Base-by-base conservation (phyloP, 2,113 vertebrate species). In the Stigmatopora argus region DNA sequence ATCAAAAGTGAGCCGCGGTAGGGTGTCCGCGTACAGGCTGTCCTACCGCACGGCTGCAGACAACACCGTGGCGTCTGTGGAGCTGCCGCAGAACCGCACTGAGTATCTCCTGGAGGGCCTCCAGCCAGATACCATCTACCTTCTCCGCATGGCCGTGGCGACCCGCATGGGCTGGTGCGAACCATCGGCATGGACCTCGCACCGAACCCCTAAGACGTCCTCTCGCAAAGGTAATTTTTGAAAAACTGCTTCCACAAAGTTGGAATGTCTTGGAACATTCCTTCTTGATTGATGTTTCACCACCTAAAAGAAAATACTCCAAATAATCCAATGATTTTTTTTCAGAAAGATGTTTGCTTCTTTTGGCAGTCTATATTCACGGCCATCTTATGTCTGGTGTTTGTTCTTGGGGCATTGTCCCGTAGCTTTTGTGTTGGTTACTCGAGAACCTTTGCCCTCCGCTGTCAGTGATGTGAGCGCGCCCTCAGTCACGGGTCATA, bases 131-230 rank as follows among this genome's bases (percentile, higher is more conserved):
- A 98, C 92, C 4, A 87, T 95, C 77, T 99, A 99, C 78, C 74
- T 99, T 74, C 92, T 98, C 11, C 92, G 96, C 0, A 93, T 99
- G 55, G 92, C 95, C 0, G 95, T 93, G 12, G 93, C 95, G 5
- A 99, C 97, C 0, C 92, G 92, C 1, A 83, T 93, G 31, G 97
- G 97, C 45, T 96, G 94, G 92, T 96, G 97, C 70, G 95, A 98
- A 71, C 92, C 94, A 0, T 95, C 95, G 0, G 79, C 94, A 3
- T 99, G 97, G 97, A 95, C 92, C 1, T 98, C 97, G 0, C 96
- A 98, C 63, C 90, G 91, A 7, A 99, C 94, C 0, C 94, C 95
- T n/a, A 96, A 93, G 80, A 91, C 88, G n/a, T 94, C 94, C 1
- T 94, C 90, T 26, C 83, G 90, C 62, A 92, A 91, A 93, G 97